Conservation (phyloP, 2,113 vertebrate species). For the Picathartes gymnocephalus region DNA sequence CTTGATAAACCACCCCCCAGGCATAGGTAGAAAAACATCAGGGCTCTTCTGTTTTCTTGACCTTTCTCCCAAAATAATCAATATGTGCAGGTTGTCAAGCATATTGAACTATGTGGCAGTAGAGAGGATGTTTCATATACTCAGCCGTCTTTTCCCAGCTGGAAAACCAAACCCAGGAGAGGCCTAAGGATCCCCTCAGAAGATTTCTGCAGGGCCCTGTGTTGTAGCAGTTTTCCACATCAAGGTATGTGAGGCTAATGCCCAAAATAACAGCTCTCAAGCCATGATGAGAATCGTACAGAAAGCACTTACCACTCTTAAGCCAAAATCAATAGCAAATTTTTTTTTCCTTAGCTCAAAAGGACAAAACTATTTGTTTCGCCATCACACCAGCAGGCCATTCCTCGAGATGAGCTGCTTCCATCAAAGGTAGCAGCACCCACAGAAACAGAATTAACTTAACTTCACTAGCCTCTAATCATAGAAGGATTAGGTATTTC, state of each 20-base stretch:
- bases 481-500: conserved; percentile 55
- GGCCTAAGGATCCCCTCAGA: not conserved
- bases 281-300: not conserved
- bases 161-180: not conserved
- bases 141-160: not conserved
- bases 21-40: not conserved
- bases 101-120: not conserved
- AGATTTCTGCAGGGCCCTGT: not conserved
- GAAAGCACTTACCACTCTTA: conserved; percentile 39
- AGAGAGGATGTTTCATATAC: not conserved
- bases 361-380: conserved; percentile 40
- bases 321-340: conserved; percentile 58
- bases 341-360: conserved; percentile 35
- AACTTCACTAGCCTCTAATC: conserved; percentile 46
- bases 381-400: not conserved
- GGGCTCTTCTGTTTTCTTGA: not conserved
- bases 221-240: not conserved
- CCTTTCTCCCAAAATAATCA: not conserved
- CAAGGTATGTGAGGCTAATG: not conserved
- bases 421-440: not conserved
- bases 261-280: conserved; percentile 39
- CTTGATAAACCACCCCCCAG: not conserved
- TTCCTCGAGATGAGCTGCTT: not conserved
- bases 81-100: not conserved
- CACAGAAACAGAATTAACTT: conserved; percentile 36